phyloP scores from a whole-genome alignment of 1,140 invertebrate genomes.

The Nephila pilipes region DNA sequence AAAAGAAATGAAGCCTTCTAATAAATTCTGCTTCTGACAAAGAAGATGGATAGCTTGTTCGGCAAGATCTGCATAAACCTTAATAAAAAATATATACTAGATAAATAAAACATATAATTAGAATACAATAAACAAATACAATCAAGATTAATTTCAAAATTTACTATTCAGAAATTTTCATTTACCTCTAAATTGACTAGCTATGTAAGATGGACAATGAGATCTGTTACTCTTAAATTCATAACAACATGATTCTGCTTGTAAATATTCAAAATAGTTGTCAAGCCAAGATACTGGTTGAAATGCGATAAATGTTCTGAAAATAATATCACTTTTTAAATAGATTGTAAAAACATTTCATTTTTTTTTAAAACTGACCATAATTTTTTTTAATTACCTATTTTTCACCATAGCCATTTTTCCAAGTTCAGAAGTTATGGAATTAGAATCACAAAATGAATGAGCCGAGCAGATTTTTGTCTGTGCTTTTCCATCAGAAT shows the following conservation, averaged over 20 bases:
- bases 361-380: neutral
- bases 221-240: slow-evolving; percentile 61
- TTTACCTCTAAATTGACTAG: slow-evolving; percentile 41
- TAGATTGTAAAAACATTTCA: neutral
- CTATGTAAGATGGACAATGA: slow-evolving; percentile 76
- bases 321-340: slow-evolving; percentile 52
- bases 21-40: slow-evolving; percentile 64
- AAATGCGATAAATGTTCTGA: slow-evolving; percentile 89
- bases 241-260: slow-evolving; percentile 77
- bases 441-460: slow-evolving; percentile 88
- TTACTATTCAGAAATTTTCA: neutral
- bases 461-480: slow-evolving; percentile 87
- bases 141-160: neutral
- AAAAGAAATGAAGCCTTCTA: slow-evolving; percentile 52
- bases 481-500: slow-evolving; percentile 85
- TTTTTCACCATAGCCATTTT: slow-evolving; percentile 74
- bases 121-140: neutral
- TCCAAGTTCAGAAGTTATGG: slow-evolving; percentile 87
- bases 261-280: slow-evolving; percentile 91
- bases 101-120: too few species aligned
- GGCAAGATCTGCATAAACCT: slow-evolving; percentile 46
- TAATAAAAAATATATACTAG: neutral
- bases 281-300: slow-evolving; percentile 93
- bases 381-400: slow-evolving; percentile 17
- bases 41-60: neutral